Percentiles rank a stretch among this genome's conserved stretches.
Conservation (phyloP, 2,888 invertebrate species). For the Idaea straminata region DNA sequence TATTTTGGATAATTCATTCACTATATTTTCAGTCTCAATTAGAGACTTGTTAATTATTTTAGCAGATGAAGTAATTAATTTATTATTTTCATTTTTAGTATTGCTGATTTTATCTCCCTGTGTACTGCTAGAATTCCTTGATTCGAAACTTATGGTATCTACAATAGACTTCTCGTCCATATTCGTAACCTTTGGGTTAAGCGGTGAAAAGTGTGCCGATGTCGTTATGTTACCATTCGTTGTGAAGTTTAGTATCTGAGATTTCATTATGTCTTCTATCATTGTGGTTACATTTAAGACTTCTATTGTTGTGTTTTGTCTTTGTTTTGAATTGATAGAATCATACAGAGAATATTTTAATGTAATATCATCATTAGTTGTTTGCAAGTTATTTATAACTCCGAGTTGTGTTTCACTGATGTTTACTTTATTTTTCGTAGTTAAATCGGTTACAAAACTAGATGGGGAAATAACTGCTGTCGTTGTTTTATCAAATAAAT, state of each 20-base stretch:
- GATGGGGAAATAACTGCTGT: too few species aligned
- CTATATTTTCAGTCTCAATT: neutral
- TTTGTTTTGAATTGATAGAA: neutral
- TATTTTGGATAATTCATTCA: neutral
- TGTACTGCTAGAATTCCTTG: neutral
- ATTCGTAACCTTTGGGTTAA: neutral
- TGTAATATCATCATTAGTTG: neutral
- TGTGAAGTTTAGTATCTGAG: neutral
- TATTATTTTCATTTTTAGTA: neutral
- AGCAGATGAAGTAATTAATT: neutral
- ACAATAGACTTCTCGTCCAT: neutral
- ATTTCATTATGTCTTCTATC: neutral
- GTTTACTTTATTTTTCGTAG: neutral
- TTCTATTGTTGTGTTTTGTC: neutral
- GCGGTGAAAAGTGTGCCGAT: neutral
- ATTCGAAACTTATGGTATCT: neutral
- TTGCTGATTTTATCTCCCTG: neutral
- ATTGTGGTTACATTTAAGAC: neutral
- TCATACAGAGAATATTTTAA: neutral
- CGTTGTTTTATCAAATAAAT: too few species aligned
- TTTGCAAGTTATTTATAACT: neutral
- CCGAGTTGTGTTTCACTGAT: neutral
- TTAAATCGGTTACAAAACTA: too few species aligned
- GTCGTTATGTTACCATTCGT: neutral
- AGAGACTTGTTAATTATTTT: neutral